Conservation (phyloP, 2,113 vertebrate species). For the Gymnobelideus leadbeateri region DNA sequence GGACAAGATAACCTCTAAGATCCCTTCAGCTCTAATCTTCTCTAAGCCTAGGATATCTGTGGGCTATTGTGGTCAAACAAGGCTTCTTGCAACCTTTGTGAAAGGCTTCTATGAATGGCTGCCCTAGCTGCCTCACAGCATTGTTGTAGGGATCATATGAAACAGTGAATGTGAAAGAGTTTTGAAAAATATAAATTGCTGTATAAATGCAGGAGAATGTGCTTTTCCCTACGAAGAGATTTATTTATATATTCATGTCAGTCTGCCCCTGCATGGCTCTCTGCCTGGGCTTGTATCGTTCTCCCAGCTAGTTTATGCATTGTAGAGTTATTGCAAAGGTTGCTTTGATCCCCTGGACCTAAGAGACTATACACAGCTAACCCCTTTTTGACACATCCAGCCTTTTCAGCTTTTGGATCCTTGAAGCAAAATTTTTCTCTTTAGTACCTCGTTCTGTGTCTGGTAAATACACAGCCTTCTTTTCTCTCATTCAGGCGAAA, state of each 20-base stretch:
- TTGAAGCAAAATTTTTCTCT: not conserved
- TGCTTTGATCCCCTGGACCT: not conserved
- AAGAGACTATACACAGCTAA: not conserved
- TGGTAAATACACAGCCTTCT: not conserved
- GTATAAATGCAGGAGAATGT: not conserved
- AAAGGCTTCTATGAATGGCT: not conserved
- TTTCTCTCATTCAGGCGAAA: not conserved
- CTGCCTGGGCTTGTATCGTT: not conserved
- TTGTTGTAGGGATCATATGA: not conserved
- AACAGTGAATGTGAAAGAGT: not conserved
- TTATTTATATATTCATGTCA: slow-evolving; percentile 33
- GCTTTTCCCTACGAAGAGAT: not conserved
- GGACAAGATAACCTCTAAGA: not conserved
- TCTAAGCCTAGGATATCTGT: not conserved
- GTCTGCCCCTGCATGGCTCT: not conserved
- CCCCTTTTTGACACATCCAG: not conserved
- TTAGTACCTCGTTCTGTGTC: not conserved
- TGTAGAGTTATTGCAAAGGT: not conserved
- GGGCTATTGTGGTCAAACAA: not conserved
- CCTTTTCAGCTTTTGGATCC: not conserved
- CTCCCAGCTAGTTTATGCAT: not conserved
- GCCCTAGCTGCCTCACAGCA: not conserved
- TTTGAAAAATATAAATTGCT: not conserved
- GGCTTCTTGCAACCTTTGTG: not conserved
- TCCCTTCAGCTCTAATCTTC: not conserved